A percentile compares a stretch with the other conserved stretches of the same genome.
Evolutionary conservation across 2,113 vertebrate genomes (phyloP).

Genomic region (Barnardius zonarius): DNA sequence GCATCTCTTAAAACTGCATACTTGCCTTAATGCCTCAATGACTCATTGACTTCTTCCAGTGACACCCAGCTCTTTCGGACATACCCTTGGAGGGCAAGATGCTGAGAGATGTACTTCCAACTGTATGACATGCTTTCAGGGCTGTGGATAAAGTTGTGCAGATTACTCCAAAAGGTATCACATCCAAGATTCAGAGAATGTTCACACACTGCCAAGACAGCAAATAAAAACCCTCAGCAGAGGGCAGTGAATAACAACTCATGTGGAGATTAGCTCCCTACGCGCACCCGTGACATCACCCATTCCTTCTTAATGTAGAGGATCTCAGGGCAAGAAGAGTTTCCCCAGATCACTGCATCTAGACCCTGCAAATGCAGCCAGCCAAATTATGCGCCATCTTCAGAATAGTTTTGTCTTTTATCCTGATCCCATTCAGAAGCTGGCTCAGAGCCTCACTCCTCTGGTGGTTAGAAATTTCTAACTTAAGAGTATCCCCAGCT

Average conservation of each 20-base stretch:
- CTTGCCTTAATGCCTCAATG: neutral
- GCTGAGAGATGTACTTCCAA: neutral
- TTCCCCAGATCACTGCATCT: neutral
- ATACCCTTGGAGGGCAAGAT: neutral
- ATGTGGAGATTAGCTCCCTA: neutral
- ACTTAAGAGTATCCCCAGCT: neutral
- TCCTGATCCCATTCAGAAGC: neutral
- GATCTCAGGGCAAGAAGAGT: neutral
- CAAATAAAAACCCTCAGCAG: neutral
- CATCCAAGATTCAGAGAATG: neutral
- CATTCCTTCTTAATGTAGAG: fast-evolving
- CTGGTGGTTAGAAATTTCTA: neutral
- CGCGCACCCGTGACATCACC: fast-evolving
- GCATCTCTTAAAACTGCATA: neutral
- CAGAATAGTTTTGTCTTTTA: neutral
- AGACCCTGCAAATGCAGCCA: neutral
- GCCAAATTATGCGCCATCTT: neutral
- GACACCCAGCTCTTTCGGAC: neutral
- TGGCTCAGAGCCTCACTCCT: neutral
- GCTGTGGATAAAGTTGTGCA: neutral
- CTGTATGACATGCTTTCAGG: neutral
- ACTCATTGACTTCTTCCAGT: neutral
- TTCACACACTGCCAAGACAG: neutral
- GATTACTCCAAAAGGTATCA: neutral
- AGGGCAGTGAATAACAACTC: neutral